phyloP scores from a whole-genome alignment of 2,113 vertebrate species.

The Hypocryptadius cinnamomeus region DNA sequence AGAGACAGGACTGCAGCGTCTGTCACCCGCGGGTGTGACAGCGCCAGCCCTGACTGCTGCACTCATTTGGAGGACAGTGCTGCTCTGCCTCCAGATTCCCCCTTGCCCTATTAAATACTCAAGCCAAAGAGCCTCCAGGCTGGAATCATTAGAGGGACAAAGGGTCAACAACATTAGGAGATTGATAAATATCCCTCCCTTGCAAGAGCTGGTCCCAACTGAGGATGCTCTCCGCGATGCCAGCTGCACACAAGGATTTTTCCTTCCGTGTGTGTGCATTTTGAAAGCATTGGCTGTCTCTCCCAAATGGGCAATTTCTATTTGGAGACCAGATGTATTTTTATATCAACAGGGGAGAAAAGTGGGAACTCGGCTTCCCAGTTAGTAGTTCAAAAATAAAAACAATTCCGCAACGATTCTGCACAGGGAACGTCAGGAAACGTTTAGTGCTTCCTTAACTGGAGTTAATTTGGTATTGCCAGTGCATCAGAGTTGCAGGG shows the following conservation, averaged over 20 bases:
- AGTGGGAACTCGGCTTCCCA: conserved; percentile 42
- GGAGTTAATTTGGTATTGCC: background rate
- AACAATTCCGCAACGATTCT: background rate
- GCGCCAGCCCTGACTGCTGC: background rate
- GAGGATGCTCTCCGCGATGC: background rate
- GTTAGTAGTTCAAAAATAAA: conserved; percentile 55
- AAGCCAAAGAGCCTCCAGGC: conserved; percentile 29
- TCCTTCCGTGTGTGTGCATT: background rate
- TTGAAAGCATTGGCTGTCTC: conserved; percentile 11
- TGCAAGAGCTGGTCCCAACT: background rate
- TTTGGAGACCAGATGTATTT: conserved; percentile 68
- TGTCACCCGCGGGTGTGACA: background rate
- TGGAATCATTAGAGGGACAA: conserved; percentile 35
- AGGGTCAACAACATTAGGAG: conserved; percentile 41
- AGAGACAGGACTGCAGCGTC: background rate
- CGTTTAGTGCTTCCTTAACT: background rate
- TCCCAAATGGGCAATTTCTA: conserved; percentile 62
- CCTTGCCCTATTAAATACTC: background rate
- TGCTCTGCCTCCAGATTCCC: background rate
- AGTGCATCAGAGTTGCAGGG: background rate
- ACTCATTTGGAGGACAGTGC: background rate
- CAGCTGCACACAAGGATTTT: conserved; percentile 61
- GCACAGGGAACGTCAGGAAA: background rate
- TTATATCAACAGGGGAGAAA: conserved; percentile 42
- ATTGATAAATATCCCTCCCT: conserved; percentile 34